These are phyloP conservation scores for Capitulum mitella DNA, from an alignment of 2,888 invertebrate genomes.

Conservation along the genomic window DNA sequence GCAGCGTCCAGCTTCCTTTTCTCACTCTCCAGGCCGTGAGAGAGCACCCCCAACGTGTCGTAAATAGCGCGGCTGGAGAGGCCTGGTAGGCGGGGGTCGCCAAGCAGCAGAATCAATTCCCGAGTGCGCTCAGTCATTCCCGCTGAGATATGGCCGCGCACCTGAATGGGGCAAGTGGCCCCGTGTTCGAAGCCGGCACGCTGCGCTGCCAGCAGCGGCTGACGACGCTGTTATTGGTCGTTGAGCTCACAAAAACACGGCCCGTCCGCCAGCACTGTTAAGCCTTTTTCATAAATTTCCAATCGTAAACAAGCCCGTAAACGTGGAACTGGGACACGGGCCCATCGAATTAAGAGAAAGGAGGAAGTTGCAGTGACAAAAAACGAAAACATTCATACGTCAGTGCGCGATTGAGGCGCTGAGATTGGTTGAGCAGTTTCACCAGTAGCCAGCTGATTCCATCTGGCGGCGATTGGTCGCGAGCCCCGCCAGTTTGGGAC, in stretches of 20 bases:
- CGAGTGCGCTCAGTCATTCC: no score
- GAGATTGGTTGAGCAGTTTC: background rate
- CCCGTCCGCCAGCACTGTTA: background rate
- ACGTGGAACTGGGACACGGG: background rate
- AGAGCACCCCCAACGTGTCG: no score
- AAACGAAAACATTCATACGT: background rate
- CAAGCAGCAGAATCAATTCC: no score
- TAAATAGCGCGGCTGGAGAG: no score
- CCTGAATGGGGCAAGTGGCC: background rate
- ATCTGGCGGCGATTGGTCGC: background rate
- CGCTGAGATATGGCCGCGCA: no score
- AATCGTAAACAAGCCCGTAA: conserved; percentile 17
- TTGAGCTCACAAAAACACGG: background rate
- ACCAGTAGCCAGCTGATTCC: background rate
- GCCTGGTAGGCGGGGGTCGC: no score
- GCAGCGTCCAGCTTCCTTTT: no score
- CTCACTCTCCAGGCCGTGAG: no score
- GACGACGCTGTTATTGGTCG: background rate
- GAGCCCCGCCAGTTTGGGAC: background rate
- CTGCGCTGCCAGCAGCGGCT: background rate
- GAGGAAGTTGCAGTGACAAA: background rate
- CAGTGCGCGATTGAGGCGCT: background rate
- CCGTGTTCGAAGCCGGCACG: background rate
- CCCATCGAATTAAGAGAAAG: conserved; percentile 13
- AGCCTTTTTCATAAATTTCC: conserved; percentile 15